Conservation (phyloP, 2,113 vertebrate species). For the Xenus cinereus region DNA sequence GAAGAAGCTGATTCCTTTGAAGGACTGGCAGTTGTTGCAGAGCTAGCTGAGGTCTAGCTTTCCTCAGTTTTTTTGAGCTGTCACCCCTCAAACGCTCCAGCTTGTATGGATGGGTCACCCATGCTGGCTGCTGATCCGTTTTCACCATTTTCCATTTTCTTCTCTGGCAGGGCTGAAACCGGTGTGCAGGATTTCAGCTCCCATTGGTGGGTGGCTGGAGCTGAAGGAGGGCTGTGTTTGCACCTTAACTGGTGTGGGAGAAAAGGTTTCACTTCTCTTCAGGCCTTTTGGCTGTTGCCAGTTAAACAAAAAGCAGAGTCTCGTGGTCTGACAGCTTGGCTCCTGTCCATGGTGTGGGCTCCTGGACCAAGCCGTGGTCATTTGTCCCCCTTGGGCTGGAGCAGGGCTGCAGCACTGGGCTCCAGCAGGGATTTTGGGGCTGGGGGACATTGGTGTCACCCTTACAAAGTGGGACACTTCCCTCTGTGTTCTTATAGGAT, state of each 20-base stretch:
- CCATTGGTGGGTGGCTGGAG: background rate
- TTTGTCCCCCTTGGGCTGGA: background rate
- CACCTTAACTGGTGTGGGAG: background rate
- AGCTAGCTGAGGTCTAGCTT: background rate
- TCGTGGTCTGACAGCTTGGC: background rate
- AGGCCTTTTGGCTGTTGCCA: background rate
- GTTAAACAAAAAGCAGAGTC: background rate
- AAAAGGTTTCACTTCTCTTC: background rate
- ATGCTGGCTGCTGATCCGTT: background rate
- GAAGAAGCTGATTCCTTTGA: background rate
- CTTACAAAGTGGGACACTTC: background rate
- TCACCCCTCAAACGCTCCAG: background rate
- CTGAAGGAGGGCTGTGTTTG: background rate
- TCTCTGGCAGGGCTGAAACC: background rate
- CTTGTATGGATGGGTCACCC: background rate
- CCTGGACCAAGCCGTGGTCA: background rate
- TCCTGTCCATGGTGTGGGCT: background rate
- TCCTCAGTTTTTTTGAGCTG: background rate
- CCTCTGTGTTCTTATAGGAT: background rate
- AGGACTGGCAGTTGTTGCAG: background rate
- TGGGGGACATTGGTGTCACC: background rate
- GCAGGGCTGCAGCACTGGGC: background rate
- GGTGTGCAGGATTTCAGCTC: background rate
- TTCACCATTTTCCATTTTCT: accelerated
- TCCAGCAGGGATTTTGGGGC: background rate